Percentiles rank a stretch among this genome's conserved stretches.
Conservation (phyloP, 2,888 invertebrate species). For the Diploptera punctata region DNA sequence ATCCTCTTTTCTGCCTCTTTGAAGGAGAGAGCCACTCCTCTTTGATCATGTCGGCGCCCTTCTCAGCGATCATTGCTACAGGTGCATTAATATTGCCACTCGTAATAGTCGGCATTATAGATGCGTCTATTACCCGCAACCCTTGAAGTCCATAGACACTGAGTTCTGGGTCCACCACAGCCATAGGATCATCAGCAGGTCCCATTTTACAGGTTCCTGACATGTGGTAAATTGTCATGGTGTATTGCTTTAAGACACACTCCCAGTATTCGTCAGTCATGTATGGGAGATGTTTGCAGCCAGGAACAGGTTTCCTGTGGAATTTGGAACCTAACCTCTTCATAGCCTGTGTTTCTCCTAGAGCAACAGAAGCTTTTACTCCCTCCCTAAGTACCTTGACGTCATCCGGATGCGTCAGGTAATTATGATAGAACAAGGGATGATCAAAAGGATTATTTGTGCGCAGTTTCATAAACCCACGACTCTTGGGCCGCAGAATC, state of each 20-base stretch:
- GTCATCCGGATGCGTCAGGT: constrained; percentile 86
- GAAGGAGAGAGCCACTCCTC: constrained; percentile 62
- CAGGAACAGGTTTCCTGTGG: constrained; percentile 76
- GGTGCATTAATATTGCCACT: constrained; percentile 90
- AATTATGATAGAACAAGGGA: constrained; percentile 91
- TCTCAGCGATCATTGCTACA: constrained; percentile 87
- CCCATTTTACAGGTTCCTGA: constrained; percentile 89
- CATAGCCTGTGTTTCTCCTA: constrained; percentile 80
- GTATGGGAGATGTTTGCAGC: constrained; percentile 78
- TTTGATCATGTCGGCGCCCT: constrained; percentile 83
- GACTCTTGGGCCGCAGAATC: constrained; percentile 82
- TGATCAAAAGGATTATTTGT: constrained; percentile 73
- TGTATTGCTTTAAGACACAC: constrained; percentile 82
- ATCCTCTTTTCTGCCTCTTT: background rate
- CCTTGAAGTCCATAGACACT: constrained; percentile 79
- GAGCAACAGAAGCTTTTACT: constrained; percentile 82
- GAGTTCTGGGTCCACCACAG: constrained; percentile 81
- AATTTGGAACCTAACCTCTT: constrained; percentile 80
- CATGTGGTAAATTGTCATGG: constrained; percentile 87
- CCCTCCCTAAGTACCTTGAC: constrained; percentile 84
- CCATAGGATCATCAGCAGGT: constrained; percentile 73
- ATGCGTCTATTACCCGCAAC: constrained; percentile 84
- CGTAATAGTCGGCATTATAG: constrained; percentile 86
- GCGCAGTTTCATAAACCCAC: constrained; percentile 56
- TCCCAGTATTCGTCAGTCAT: constrained; percentile 90